Base-by-base conservation (phyloP, 2,113 vertebrate genomes). In the Tautogolabrus adspersus region DNA sequence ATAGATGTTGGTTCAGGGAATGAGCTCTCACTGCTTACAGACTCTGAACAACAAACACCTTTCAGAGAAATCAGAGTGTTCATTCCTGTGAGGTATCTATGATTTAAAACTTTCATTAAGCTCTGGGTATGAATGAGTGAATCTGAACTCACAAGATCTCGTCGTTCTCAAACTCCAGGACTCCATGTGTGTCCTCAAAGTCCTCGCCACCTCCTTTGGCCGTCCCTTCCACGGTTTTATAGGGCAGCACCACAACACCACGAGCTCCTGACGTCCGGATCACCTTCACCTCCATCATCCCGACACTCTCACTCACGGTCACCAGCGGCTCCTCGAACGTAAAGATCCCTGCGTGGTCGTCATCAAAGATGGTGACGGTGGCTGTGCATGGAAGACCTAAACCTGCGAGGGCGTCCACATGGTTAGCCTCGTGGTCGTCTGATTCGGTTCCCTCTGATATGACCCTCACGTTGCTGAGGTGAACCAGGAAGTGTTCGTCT, bases 191-290 rank as follows among this genome's bases (percentile, higher is more conserved):
- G 85, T 99, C 98, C 82, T 99, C 97, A 15, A 97, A 99, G 91
- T 99, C 97, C 79, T 97, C 96, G 3, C 98, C 98, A n/a, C 97
- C 97, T 2, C 98, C 98, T 93, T 95, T 96, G 11, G 97, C 98
- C 0, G 96, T 95, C 40, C 98, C 98, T 89, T 96, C 96, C 0
- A 93, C 76, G 65, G 98, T 99, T 90, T 96, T 97, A 86, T 97
- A 99, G 2, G 98, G 98, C 58, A 99, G 92, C 2, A 95, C 92
- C 79, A 99, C 98, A 56, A 95, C 95, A 42, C 98, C 97, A 15
- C 98, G 96, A 0, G 98, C 96, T 19, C 98, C 98, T 0, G 96
- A 97, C 21, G 94, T 95, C 81, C 98, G 92, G 57, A 97, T 47
- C 16, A 99, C 98, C 87, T 96, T 97, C 87, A 98, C 96, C 83